Conservation (phyloP, 2,888 invertebrate genomes). For the Cactoblastis cactorum region DNA sequence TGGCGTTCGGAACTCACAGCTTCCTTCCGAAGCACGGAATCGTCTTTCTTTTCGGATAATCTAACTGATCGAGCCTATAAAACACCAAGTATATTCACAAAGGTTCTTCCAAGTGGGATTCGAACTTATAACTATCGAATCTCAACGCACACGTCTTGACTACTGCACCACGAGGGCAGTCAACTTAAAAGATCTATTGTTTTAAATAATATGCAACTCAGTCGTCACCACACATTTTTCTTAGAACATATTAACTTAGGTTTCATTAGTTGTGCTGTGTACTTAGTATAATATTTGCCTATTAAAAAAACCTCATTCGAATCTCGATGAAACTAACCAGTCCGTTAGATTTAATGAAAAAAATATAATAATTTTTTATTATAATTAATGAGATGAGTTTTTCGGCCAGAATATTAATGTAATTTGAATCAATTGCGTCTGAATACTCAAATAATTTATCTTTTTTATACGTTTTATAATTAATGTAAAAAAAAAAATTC, state of each 20-base stretch:
- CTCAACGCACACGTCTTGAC: too few species aligned
- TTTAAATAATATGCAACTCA: constrained; percentile 42
- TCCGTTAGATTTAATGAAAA: constrained; percentile 66
- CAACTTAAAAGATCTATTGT: not conserved
- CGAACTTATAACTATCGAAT: too few species aligned
- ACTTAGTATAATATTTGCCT: constrained; percentile 66
- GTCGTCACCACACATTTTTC: constrained; percentile 45
- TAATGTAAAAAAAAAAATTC: too few species aligned
- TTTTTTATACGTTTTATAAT: too few species aligned
- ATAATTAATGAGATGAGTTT: constrained; percentile 35
- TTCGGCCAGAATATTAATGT: constrained; percentile 35
- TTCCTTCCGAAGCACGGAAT: too few species aligned
- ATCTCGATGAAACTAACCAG: constrained; percentile 66
- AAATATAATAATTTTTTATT: constrained; percentile 64
- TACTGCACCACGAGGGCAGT: too few species aligned
- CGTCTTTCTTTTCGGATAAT: too few species aligned
- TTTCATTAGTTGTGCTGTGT: constrained; percentile 77
- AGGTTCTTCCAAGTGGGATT: too few species aligned
- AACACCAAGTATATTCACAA: too few species aligned
- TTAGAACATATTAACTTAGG: constrained; percentile 69
- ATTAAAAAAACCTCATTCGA: constrained; percentile 57
- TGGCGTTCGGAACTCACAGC: too few species aligned
- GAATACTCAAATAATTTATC: not conserved
- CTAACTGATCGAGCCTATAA: too few species aligned
- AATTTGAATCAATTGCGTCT: not conserved